Evolutionary conservation across 2,113 vertebrate species (phyloP).

Genomic region (Scomber colias): DNA sequence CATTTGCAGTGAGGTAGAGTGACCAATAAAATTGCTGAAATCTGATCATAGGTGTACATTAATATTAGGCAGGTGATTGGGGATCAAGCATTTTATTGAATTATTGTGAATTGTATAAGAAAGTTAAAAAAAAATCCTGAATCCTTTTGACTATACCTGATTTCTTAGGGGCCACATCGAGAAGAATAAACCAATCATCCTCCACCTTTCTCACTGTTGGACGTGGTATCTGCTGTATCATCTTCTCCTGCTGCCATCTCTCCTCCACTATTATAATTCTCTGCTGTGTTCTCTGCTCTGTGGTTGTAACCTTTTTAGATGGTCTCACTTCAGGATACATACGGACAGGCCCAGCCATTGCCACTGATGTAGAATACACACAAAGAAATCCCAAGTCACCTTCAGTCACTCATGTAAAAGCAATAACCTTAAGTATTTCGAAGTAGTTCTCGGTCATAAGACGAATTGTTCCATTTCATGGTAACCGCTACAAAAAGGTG

Average conservation of each 20-base stretch:
- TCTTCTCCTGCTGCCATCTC: slow-evolving; percentile 20
- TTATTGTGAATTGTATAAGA: not conserved
- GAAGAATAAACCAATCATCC: slow-evolving; percentile 73
- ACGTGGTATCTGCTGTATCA: slow-evolving; percentile 20
- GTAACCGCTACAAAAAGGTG: not conserved
- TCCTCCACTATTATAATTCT: slow-evolving; percentile 40
- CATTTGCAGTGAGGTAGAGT: not conserved
- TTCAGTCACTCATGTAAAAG: not conserved
- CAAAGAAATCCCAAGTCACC: slow-evolving; percentile 3
- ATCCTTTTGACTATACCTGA: slow-evolving; percentile 66
- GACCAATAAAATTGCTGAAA: not conserved
- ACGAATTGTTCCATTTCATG: not conserved
- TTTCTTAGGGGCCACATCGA: slow-evolving; percentile 61
- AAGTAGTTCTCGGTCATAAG: not conserved
- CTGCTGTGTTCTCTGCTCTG: slow-evolving; percentile 48
- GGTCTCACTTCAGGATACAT: slow-evolving; percentile 34
- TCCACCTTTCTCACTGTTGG: slow-evolving; percentile 56
- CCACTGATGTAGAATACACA: slow-evolving; percentile 38
- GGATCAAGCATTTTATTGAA: not conserved
- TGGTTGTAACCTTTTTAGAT: slow-evolving; percentile 33
- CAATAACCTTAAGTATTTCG: too few relatives aligned
- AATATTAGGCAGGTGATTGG: not conserved
- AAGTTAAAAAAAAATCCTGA: not conserved
- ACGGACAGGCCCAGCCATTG: slow-evolving; percentile 36
- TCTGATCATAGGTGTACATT: not conserved